Base-by-base conservation (phyloP, 2,113 vertebrate genomes). In the Rhodinocichla rosea region DNA sequence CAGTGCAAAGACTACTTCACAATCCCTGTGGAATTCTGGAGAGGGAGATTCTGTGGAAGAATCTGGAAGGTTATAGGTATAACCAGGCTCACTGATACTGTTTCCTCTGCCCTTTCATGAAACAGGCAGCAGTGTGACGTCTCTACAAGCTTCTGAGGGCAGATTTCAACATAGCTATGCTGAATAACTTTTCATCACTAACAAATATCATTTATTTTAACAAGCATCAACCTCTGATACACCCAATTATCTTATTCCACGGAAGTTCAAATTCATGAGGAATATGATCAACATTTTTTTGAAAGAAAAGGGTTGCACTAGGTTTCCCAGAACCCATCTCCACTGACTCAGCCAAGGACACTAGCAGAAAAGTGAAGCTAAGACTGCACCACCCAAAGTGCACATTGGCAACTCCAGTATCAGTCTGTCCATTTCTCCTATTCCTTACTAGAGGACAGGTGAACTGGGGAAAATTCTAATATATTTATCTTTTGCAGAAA, bases 251-350 rank as follows among this genome's bases (percentile, higher is more conserved):
- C 33, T 52, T 32, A 40, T 15, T 75, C 12, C 17, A 30, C 1
- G 0, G 3, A 35, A 83, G 20, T 22, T 55, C 19, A 63, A 37
- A 47, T 24, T n/a, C 23, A 42, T 0, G 0, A 71, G 27, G 23
- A 76, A 32, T 2, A 11, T 3, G 14, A 69, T 27, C 19, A 42
- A 2, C 18, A 15, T 10, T 37, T n/a, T 63, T 70, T n/a, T 8
- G 7, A 10, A 28, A 33, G 33, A 15, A 62, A 21, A 35, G 13
- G 2, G 6, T 11, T 60, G 15, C 24, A 27, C 4, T 22, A 17
- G 14, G 19, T 40, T 69, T 55, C 42, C 16, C 67, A 83, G 45
- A 30, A 35, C 33, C 40, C 56, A 30, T 35, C 37, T 57, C 52
- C 47, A 37, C 1, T 0, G 10, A 27, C 19, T 27, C 67, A 70